Conservation (phyloP, 92 coral and sea anemone genomes). For the Hydrozoanthus gracilis region DNA sequence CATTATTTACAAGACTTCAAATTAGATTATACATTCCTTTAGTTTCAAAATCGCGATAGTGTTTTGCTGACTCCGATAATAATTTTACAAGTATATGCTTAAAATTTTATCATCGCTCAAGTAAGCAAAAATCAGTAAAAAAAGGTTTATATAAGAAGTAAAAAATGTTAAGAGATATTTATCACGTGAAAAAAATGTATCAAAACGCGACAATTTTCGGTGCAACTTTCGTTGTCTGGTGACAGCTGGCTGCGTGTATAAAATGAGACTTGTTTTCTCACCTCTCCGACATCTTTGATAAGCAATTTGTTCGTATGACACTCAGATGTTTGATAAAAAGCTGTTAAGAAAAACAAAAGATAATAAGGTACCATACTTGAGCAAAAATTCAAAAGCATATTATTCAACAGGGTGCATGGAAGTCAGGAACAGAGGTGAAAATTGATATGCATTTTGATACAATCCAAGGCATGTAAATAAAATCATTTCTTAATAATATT, state of each 20-base stretch:
- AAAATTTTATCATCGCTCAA: neutral
- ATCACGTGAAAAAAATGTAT: neutral
- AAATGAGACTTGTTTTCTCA: constrained; percentile 15
- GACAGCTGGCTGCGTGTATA: neutral
- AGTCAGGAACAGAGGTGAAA: neutral
- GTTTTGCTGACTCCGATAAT: too few species aligned
- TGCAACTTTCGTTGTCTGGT: neutral
- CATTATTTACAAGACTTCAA: too few species aligned
- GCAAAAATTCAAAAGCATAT: neutral
- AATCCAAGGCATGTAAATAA: neutral
- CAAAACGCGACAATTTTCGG: constrained; percentile 11
- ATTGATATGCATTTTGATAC: neutral
- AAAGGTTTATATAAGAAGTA: neutral
- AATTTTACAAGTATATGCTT: too few species aligned
- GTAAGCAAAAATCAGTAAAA: neutral
- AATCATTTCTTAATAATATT: neutral
- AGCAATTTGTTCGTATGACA: constrained; percentile 53
- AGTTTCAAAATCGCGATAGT: too few species aligned
- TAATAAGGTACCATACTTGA: neutral
- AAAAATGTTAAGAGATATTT: neutral
- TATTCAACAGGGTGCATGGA: neutral
- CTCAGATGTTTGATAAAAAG: constrained; percentile 2
- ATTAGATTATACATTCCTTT: too few species aligned
- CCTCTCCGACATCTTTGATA: constrained; percentile 74
- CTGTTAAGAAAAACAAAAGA: constrained; percentile 13